Conservation (phyloP, 1,140 invertebrate genomes). For the Coenobita brevimanus region DNA sequence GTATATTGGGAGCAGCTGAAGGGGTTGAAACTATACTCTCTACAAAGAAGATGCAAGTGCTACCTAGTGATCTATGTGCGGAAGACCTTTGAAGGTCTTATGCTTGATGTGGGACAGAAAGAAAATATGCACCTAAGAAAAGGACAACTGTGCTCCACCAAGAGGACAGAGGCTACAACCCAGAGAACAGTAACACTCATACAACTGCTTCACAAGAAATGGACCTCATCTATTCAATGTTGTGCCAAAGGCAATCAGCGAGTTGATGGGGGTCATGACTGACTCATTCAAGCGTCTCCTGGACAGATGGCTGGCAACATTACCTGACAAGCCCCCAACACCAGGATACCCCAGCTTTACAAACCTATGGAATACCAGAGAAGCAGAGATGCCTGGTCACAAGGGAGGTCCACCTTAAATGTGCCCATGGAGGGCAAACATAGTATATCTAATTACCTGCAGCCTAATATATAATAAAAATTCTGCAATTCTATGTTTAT, state of each 20-base stretch:
- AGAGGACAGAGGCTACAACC: constrained; percentile 4
- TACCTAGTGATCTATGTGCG: constrained; percentile 7
- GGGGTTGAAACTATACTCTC: constrained; percentile 3
- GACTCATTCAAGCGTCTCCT: too few relatives aligned
- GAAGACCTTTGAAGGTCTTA: neutral
- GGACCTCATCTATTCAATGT: neutral
- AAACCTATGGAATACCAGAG: neutral
- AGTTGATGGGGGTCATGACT: too few relatives aligned
- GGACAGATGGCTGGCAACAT: constrained; percentile 1
- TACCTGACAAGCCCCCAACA: too few relatives aligned
- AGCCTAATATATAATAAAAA: too few relatives aligned
- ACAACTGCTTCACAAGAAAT: constrained; percentile 12
- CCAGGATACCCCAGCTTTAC: neutral
- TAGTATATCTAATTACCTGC: too few relatives aligned
- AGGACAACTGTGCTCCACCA: constrained; percentile 11
- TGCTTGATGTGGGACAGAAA: too few relatives aligned
- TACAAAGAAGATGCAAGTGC: constrained; percentile 6
- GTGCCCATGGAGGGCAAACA: neutral
- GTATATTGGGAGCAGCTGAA: constrained; percentile 5
- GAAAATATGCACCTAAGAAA: neutral
- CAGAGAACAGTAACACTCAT: neutral
- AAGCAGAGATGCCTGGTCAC: neutral
- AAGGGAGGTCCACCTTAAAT: neutral
- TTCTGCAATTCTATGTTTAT: too few relatives aligned
- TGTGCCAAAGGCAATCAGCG: neutral